Evolutionary conservation across 2,888 invertebrate species (phyloP).

Genomic region (Lapara coniferarum): DNA sequence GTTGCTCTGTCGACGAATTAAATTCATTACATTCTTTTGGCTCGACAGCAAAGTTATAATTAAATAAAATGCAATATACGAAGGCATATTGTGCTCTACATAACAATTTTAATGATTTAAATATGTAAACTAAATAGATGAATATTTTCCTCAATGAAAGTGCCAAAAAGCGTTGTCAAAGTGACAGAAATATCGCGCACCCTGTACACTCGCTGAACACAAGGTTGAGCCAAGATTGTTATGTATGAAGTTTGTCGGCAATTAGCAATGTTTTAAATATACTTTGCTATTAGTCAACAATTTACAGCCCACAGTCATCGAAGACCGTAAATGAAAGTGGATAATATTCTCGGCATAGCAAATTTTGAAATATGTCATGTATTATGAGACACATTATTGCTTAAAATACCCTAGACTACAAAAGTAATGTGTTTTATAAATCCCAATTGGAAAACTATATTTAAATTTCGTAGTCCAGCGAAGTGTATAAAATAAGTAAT

Average conservation of each 20-base stretch:
- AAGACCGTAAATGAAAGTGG: neutral
- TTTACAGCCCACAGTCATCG: neutral
- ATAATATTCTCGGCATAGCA: neutral
- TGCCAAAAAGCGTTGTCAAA: slow-evolving; percentile 32
- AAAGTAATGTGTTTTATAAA: neutral
- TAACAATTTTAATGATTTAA: neutral
- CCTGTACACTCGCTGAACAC: slow-evolving; percentile 45
- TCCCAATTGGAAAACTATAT: too few relatives aligned
- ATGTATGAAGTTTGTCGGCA: slow-evolving; percentile 16
- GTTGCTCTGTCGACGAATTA: neutral
- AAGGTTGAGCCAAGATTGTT: slow-evolving; percentile 54
- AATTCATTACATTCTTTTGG: slow-evolving; percentile 6
- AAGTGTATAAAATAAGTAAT: neutral
- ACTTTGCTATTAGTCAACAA: slow-evolving; percentile 9
- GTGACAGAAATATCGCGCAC: slow-evolving; percentile 40
- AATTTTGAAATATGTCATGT: too few relatives aligned
- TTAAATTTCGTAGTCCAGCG: neutral
- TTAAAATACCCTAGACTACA: neutral
- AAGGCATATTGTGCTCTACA: neutral
- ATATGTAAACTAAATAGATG: neutral
- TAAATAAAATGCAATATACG: neutral
- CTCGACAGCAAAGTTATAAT: neutral
- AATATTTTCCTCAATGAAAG: slow-evolving; percentile 32
- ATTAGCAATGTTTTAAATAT: slow-evolving; percentile 27
- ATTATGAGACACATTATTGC: too few relatives aligned